phyloP scores from a whole-genome alignment of 2,113 vertebrate genomes.

The Corynorhinus townsendii region DNA sequence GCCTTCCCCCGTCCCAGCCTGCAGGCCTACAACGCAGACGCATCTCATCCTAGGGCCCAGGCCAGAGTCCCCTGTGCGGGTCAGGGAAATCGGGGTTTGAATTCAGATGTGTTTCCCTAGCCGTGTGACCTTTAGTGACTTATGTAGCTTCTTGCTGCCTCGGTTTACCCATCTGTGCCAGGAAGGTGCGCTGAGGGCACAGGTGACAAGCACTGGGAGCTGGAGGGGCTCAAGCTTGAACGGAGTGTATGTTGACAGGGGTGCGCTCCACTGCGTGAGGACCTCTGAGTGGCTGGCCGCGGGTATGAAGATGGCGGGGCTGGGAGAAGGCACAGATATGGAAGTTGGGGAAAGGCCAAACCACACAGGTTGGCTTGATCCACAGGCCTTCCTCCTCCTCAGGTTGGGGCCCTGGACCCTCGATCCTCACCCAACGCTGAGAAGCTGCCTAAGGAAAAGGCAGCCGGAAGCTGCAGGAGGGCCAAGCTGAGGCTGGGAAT shows the following conservation, averaged over 20 bases:
- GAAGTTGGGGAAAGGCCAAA: not conserved
- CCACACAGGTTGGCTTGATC: not conserved
- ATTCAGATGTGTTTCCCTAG: not conserved
- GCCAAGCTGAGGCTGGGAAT: not conserved
- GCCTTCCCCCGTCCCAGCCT: not conserved
- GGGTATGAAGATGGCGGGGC: not conserved
- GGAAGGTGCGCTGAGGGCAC: not conserved
- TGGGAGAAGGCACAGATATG: too few species aligned
- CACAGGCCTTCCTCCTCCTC: not conserved
- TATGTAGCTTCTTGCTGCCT: not conserved
- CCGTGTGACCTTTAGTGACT: not conserved
- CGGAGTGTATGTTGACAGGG: accelerated
- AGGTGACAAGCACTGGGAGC: not conserved
- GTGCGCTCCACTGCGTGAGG: not conserved
- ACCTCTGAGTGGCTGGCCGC: not conserved
- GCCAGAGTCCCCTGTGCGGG: accelerated
- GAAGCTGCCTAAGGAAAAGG: not conserved
- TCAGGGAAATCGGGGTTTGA: not conserved
- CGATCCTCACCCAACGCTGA: not conserved
- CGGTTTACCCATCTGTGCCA: not conserved
- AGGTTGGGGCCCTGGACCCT: not conserved
- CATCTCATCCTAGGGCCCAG: not conserved
- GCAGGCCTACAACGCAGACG: not conserved
- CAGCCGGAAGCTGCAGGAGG: not conserved
- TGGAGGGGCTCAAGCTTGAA: not conserved